These are phyloP conservation scores for Lepus oiostolus DNA, from an alignment of 2,797 vertebrate genomes.

Conservation along the genomic window DNA sequence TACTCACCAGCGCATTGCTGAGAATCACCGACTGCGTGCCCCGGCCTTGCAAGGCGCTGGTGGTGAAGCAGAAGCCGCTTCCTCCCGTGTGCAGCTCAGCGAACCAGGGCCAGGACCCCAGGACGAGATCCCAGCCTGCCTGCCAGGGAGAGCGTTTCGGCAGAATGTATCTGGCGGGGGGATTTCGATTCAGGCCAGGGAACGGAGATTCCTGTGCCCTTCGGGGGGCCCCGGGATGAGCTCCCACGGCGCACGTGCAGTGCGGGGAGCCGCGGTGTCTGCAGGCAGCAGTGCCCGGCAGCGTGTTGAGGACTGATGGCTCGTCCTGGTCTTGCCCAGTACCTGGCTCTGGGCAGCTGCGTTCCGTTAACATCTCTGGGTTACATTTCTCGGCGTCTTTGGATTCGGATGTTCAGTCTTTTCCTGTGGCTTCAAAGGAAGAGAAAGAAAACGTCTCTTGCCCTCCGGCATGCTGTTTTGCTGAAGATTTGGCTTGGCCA, in stretches of 20 bases:
- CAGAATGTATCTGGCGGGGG: neutral
- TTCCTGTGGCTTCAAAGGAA: neutral
- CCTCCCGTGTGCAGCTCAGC: neutral
- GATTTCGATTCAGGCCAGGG: too few species aligned
- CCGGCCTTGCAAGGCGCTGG: neutral
- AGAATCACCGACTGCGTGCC: neutral
- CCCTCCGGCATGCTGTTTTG: neutral
- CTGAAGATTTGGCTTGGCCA: neutral
- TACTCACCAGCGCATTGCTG: neutral
- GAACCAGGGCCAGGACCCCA: neutral
- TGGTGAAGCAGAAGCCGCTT: slow-evolving; percentile 42
- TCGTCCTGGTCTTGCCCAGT: neutral
- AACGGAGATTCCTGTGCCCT: neutral
- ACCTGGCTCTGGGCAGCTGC: neutral
- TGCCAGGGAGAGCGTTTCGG: neutral
- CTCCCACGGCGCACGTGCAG: too few species aligned
- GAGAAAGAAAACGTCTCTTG: neutral
- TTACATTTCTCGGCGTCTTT: slow-evolving; percentile 25
- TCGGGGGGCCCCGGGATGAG: too few species aligned
- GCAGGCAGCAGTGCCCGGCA: slow-evolving; percentile 32
- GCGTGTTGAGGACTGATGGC: neutral
- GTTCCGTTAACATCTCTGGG: neutral
- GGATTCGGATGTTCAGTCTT: slow-evolving; percentile 4
- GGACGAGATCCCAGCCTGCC: neutral
- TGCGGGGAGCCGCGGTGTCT: neutral